phyloP scores from a whole-genome alignment of 2,888 invertebrate genomes.

The Stenodema calcarata region DNA sequence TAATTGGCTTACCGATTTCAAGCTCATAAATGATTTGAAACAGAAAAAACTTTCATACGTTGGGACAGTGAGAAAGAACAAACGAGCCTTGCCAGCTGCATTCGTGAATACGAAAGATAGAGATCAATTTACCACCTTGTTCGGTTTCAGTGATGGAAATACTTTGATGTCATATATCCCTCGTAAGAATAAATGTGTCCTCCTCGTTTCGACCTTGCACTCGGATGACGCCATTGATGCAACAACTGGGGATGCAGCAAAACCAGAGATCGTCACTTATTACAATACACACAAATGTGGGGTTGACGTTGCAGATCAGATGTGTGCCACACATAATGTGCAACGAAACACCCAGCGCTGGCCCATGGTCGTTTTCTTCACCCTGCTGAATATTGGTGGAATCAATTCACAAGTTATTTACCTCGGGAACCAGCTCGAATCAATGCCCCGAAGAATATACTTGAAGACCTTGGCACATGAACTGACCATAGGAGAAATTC shows the following conservation, averaged over 20 bases:
- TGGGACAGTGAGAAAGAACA: constrained; percentile 51
- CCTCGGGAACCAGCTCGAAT: constrained; percentile 22
- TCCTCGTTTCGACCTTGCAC: background rate
- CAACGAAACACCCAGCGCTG: background rate
- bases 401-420: constrained; percentile 32
- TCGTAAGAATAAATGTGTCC: constrained; percentile 13
- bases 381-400: constrained; percentile 18
- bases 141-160: constrained; percentile 34
- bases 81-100: background rate
- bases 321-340: constrained; percentile 10
- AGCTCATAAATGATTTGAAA: constrained; percentile 47
- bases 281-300: background rate
- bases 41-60: constrained; percentile 47
- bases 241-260: background rate
- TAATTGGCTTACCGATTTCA: constrained; percentile 58
- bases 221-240: constrained; percentile 8
- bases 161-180: background rate
- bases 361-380: constrained; percentile 22
- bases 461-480: constrained; percentile 25
- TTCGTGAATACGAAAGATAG: background rate
- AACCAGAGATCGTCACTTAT: constrained; percentile 30
- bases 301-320: constrained; percentile 4
- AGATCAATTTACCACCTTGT: background rate
- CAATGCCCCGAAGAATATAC: constrained; percentile 6
- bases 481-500: constrained; percentile 9